A percentile compares a stretch with the other conserved stretches of the same genome.
Evolutionary conservation across 2,888 invertebrate species (phyloP).

Genomic region (Adineta ricciae): DNA sequence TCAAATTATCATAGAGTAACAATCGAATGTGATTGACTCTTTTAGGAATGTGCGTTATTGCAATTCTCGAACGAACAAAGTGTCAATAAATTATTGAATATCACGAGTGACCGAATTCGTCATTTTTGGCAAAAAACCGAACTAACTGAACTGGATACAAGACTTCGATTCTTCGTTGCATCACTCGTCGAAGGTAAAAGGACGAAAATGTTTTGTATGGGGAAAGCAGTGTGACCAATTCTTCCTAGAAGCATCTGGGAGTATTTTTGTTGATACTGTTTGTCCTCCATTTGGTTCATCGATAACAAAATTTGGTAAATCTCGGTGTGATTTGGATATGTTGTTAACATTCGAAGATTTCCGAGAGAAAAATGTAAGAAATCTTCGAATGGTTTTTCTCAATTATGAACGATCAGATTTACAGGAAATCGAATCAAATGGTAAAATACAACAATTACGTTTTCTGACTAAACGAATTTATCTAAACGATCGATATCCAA

Average conservation of each 20-base stretch:
- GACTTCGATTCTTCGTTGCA: constrained; percentile 59
- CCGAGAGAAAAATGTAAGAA: not conserved
- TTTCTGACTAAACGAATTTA: constrained; percentile 12
- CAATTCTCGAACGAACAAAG: not conserved
- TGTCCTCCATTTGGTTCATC: constrained; percentile 78
- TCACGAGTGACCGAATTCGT: constrained; percentile 4
- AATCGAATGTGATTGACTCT: no score
- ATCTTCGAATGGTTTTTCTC: not conserved
- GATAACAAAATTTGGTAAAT: constrained; percentile 74
- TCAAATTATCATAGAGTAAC: no score
- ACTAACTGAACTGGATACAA: constrained; percentile 58
- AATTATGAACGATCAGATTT: not conserved
- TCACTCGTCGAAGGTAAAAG: constrained; percentile 36
- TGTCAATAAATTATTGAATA: not conserved
- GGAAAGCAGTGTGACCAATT: no score
- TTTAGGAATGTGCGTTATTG: constrained; percentile 8
- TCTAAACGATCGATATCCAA: not conserved
- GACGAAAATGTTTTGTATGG: no score
- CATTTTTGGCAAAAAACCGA: constrained; percentile 27
- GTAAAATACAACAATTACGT: not conserved
- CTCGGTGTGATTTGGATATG: constrained; percentile 72
- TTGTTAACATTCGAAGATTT: constrained; percentile 49
- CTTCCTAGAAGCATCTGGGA: constrained; percentile 56
- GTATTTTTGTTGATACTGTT: constrained; percentile 62
- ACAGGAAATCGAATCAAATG: not conserved